Evolutionary conservation across 2,113 vertebrate species (phyloP), one percentile per base, ranked within the genome.

Genomic region (Athene noctua): DNA sequence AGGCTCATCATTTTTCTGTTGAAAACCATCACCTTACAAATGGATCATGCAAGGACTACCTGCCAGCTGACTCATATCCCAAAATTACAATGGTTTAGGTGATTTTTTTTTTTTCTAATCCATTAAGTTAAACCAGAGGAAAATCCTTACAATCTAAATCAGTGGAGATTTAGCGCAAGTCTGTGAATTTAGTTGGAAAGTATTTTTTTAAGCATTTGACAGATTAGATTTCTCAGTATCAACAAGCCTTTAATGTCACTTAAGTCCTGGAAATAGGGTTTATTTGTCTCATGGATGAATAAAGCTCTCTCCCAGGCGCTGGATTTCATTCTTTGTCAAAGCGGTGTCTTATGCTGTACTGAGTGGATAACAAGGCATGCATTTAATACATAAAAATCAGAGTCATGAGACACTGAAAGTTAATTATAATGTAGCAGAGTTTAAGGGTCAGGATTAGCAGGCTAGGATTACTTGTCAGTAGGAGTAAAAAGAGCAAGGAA

Each of bases 321-420:
- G 66, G 62, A 95, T 89, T 91, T 92, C 42, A 66, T 77, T 92
- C 80, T 95, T 87, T 88, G 27, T 91, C 66, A 94, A 87, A 68
- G 32, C 0, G 0, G 40, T 75, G 57, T 82, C 62, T 94, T 62
- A 81, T 51, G 62, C 70, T 72, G 84, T 23, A 58, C 68, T 79
- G 79, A 94, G 44, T 44, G 61, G 80, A 97, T 86, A 94, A 91
- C 58, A 94, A 95, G 84, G 86, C 78, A 73, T 85, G 70, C 66
- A 90, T 92, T 96, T 96, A 95, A 94, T 89, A 92, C 80, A 90
- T 38, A 94, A 94, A 92, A 96, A 85, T 95, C 80, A 94, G 92
- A 94, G 84, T 97, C 92, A 96, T 94, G 91, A 94, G 92, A 91
- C 86, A 68, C 84, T 74, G 63, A 15, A 92, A 95, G 94, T 89